A percentile compares a stretch with the other conserved stretches of the same genome.
phyloP scores from a whole-genome alignment of 2,888 invertebrate species.

The Sinopyrophorus schimmeli region DNA sequence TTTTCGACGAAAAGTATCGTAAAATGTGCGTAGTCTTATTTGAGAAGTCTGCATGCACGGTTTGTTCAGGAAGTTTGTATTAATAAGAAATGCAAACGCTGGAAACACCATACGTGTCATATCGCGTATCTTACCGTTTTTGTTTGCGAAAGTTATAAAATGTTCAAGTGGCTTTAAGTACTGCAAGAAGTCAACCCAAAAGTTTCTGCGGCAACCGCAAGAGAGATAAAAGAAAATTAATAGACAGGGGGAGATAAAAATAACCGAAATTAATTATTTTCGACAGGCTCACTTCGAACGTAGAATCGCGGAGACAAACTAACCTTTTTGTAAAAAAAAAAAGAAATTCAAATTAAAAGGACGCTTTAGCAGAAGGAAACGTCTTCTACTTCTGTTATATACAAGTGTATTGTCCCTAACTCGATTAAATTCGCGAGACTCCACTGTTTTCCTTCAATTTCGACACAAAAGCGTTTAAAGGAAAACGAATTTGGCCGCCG shows the following conservation, averaged over 20 bases:
- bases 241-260: not conserved
- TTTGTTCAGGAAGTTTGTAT: slow-evolving; percentile 33
- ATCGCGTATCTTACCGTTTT: slow-evolving; percentile 26
- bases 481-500: slow-evolving; percentile 18
- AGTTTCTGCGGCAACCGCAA: not conserved
- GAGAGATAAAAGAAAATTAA: slow-evolving; percentile 13
- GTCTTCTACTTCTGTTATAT: slow-evolving; percentile 1
- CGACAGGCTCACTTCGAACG: not conserved
- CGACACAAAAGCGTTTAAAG: slow-evolving; percentile 16
- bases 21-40: slow-evolving; percentile 31
- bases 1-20: slow-evolving; percentile 22
- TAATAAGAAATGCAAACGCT: slow-evolving; percentile 39
- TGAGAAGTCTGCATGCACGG: slow-evolving; percentile 25
- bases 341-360: slow-evolving; percentile 9
- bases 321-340: not conserved
- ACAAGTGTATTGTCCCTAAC: slow-evolving; percentile 13
- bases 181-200: not conserved
- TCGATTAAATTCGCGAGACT: slow-evolving; percentile 20
- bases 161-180: slow-evolving; percentile 13
- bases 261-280: slow-evolving; percentile 9
- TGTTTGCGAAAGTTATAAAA: slow-evolving; percentile 27
- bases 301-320: not conserved
- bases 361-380: slow-evolving; percentile 8
- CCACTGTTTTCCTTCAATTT: slow-evolving; percentile 21
- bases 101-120: slow-evolving; percentile 34